These are phyloP conservation scores for Falco biarmicus DNA, from an alignment of 2,797 vertebrate species.

Conservation along the genomic window DNA sequence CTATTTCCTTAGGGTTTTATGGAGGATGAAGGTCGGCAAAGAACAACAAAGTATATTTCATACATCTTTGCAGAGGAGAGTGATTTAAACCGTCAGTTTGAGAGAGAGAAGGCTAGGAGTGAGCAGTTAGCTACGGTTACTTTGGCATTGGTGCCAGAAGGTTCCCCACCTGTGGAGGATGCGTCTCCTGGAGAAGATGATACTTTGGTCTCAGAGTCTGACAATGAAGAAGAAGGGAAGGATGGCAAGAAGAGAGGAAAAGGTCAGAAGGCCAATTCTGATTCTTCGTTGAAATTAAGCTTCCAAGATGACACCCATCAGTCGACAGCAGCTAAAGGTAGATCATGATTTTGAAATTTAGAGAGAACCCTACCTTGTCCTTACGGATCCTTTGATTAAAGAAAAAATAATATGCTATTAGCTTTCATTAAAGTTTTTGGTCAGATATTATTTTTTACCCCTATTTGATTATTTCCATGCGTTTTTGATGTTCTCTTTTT, in stretches of 20 bases:
- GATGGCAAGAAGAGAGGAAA: slow-evolving; percentile 45
- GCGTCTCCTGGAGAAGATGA: slow-evolving; percentile 35
- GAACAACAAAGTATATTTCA: slow-evolving; percentile 92
- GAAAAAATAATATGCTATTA: not conserved
- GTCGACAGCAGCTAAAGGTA: slow-evolving; percentile 72
- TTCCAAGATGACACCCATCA: not conserved
- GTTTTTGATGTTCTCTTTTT: not conserved
- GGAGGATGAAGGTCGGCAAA: slow-evolving; percentile 94
- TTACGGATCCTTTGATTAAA: not conserved
- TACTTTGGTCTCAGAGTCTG: slow-evolving; percentile 59
- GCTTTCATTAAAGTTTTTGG: not conserved
- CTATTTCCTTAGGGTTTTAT: slow-evolving; percentile 87
- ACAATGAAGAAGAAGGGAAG: slow-evolving; percentile 70
- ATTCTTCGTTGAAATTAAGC: not conserved
- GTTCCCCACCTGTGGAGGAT: slow-evolving; percentile 41
- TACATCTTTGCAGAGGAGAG: slow-evolving; percentile 88
- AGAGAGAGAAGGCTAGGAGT: slow-evolving; percentile 88
- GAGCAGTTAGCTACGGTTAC: slow-evolving; percentile 83
- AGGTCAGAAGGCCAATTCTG: not conserved
- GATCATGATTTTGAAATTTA: not conserved
- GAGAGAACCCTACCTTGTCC: not conserved
- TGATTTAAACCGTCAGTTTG: slow-evolving; percentile 86
- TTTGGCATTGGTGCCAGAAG: slow-evolving; percentile 66
- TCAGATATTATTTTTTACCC: not conserved
- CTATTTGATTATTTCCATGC: not conserved